Base-by-base conservation (phyloP, 1,140 invertebrate species). In the Yoshiicerus persimilis region DNA sequence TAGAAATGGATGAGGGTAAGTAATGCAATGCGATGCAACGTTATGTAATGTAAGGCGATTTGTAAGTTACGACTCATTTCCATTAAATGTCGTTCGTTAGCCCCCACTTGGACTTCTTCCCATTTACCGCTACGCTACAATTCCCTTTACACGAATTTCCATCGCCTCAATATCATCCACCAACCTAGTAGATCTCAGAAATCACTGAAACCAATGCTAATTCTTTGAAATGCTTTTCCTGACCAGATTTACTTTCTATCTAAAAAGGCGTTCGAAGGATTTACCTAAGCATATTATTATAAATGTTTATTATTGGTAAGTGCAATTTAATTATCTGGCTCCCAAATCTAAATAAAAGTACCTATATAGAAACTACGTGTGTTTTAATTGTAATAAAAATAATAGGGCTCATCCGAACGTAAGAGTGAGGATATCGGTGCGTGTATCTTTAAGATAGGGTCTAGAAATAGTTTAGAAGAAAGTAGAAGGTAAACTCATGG, bases 11-110 rank as follows among this genome's bases (percentile, higher is more conserved):
- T 30, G 64, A 9, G 0, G 23, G 20, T 16, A 38, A 80, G 11
- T 4, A n/a, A 56, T 56, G 47, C 20, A n/a, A 56, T 56, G 47
- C 20, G 20, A 56, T 4, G 13, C n/a, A 56, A 56, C n/a, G 47
- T 56, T 56, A 56, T 56, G 47, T 56, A 56, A 56, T 56, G 34
- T 16, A 36, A 80, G 34, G 32, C 75, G 34, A 80, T 80, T 80
- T 80, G 75, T 80, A 80, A 80, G 75, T 80, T 80, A 80, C 75
- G 75, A 80, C 75, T 80, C 75, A 80, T 80, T 80, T 80, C 34
- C 75, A 80, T 80, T 34, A 80, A 80, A 80, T 80, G 75, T 38
- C 75, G 32, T 80, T 80, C 75, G 32, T 36, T 36, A 36, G 32
- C 20, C 75, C 34, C 75, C 75, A 80, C 75, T 80, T 80, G 75